phyloP scores from a whole-genome alignment of 2,888 invertebrate genomes.

The Crepidodera aurea region DNA sequence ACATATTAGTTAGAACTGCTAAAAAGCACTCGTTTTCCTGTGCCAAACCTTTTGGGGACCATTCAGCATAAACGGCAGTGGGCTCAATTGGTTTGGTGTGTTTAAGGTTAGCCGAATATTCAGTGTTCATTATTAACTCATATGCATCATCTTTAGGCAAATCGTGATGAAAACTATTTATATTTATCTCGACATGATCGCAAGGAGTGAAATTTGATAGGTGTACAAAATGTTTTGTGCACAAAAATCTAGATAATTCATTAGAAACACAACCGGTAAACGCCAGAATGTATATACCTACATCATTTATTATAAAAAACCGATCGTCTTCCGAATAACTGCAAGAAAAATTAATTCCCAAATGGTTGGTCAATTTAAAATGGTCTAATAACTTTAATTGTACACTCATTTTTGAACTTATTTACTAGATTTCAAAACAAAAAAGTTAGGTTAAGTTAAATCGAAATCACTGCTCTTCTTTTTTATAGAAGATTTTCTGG shows the following conservation, averaged over 20 bases:
- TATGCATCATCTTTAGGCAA: slow-evolving; percentile 49
- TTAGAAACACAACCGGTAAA: slow-evolving; percentile 49
- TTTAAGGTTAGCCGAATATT: slow-evolving; percentile 49
- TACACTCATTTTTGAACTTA: slow-evolving; percentile 33
- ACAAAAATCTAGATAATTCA: slow-evolving; percentile 45
- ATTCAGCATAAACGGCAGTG: slow-evolving; percentile 47
- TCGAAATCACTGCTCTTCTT: too few relatives aligned
- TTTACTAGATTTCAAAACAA: too few relatives aligned
- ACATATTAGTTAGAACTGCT: slow-evolving; percentile 51
- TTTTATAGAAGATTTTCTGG: too few relatives aligned
- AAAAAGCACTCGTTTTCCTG: slow-evolving; percentile 48
- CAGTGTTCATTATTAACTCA: slow-evolving; percentile 48
- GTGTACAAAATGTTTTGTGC: slow-evolving; percentile 48
- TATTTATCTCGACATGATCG: slow-evolving; percentile 49
- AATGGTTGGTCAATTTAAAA: slow-evolving; percentile 47
- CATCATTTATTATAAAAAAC: slow-evolving; percentile 51
- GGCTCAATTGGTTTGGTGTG: slow-evolving; percentile 39
- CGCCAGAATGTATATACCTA: slow-evolving; percentile 52
- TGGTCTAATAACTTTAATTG: slow-evolving; percentile 50
- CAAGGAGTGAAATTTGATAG: slow-evolving; percentile 45
- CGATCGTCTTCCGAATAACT: slow-evolving; percentile 53
- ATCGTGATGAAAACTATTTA: slow-evolving; percentile 47
- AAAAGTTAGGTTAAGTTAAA: not conserved
- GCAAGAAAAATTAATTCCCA: slow-evolving; percentile 50
- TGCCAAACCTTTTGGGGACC: slow-evolving; percentile 53